Evolutionary conservation across 2,113 vertebrate genomes (phyloP).

Genomic region (Prunella himalayana): DNA sequence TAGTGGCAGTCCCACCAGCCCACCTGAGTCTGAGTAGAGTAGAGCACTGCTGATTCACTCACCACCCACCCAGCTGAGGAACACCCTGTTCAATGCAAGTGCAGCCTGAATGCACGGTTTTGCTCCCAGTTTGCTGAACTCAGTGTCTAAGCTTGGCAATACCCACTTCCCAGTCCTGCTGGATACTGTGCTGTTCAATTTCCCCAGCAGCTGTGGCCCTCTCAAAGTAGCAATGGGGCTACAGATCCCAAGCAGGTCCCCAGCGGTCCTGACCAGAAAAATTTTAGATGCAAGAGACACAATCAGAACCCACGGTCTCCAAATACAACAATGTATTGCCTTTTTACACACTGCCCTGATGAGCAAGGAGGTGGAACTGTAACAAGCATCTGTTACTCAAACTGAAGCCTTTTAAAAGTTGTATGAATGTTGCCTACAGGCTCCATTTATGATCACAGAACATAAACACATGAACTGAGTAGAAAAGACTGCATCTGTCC

Average conservation of each 20-base stretch:
- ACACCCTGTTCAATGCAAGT: not conserved
- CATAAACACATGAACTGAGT: not conserved
- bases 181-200: not conserved
- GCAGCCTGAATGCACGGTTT: fast-evolving
- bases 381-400: not conserved
- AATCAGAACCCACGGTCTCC: not conserved
- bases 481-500: not conserved
- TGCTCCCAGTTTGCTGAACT: not conserved
- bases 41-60: not conserved
- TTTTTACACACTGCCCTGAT: not conserved
- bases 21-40: not conserved
- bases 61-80: not conserved
- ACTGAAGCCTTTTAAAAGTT: not conserved
- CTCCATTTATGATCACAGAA: not conserved
- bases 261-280: not conserved
- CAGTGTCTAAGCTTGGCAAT: not conserved
- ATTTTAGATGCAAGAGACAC: not conserved
- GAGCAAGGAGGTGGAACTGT: not conserved
- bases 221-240: not conserved
- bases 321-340: fast-evolving
- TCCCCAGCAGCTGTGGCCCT: not conserved
- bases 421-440: not conserved
- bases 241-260: not conserved
- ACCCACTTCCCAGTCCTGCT: not conserved
- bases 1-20: not conserved